These are phyloP conservation scores for Melipona beecheii DNA, from an alignment of 2,888 invertebrate genomes.

Conservation along the genomic window DNA sequence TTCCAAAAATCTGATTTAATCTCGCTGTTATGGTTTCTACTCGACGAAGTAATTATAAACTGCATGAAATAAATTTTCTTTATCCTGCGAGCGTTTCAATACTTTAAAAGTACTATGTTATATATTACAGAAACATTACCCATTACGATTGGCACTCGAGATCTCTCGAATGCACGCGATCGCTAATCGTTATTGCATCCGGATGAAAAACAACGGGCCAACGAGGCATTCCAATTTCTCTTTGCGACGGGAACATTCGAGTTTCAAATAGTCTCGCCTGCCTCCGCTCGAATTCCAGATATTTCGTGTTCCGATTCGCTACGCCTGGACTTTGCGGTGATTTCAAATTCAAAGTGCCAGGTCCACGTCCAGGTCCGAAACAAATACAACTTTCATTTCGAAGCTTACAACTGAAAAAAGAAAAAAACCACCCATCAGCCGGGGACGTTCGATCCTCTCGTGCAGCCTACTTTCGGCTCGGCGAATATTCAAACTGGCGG, in stretches of 20 bases:
- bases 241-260: background rate
- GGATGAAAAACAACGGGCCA: background rate
- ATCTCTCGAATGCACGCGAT: too few species aligned
- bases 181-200: too few species aligned
- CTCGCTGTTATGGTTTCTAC: too few species aligned
- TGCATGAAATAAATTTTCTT: too few species aligned
- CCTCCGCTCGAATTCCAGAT: background rate
- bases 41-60: too few species aligned
- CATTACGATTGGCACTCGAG: too few species aligned
- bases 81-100: too few species aligned
- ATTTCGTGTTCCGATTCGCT: background rate
- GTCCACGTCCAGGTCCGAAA: background rate
- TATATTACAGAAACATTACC: too few species aligned
- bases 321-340: too few species aligned
- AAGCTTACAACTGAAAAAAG: background rate
- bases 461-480: background rate
- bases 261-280: too few species aligned
- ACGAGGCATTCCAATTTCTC: background rate
- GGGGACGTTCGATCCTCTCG: background rate
- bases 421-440: background rate
- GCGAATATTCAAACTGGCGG: conserved; percentile 13
- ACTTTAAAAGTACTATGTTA: too few species aligned
- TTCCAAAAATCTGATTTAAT: too few species aligned
- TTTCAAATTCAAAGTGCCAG: conserved; percentile 12
- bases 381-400: conserved; percentile 11